phyloP scores from a whole-genome alignment of 2,888 invertebrate species.

The Petrolisthes manimaculis region DNA sequence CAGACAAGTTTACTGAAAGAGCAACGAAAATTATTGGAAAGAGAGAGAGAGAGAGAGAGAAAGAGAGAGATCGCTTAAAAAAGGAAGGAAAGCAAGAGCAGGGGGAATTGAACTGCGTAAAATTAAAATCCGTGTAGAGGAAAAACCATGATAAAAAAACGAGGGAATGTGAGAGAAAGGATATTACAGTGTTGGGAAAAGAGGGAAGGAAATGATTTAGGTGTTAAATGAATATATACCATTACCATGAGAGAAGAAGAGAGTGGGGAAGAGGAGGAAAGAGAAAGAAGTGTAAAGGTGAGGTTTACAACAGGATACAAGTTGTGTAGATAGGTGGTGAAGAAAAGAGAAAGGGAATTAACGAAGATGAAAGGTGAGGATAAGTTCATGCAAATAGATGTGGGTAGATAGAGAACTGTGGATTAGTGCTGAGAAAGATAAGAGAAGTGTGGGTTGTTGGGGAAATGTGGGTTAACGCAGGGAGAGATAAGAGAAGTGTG shows the following conservation, averaged over 20 bases:
- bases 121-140: no score
- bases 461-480: no score
- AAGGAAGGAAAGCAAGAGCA: not conserved
- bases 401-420: not conserved
- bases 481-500: no score
- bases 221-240: not conserved
- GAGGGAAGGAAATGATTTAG: not conserved
- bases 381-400: not conserved
- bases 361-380: not conserved
- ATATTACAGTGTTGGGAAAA: not conserved
- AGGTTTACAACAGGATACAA: not conserved
- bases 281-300: not conserved
- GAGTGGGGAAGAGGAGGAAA: not conserved
- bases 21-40: not conserved
- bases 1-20: not conserved
- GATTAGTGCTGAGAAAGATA: not conserved
- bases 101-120: not conserved
- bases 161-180: not conserved
- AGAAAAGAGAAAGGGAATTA: not conserved
- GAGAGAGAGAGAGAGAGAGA: not conserved
- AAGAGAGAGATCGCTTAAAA: not conserved
- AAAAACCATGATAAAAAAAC: not conserved
- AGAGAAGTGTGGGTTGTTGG: not conserved
- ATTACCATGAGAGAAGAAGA: not conserved
- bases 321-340: not conserved